Base-by-base conservation (phyloP, 2,113 vertebrate genomes). In the Brienomyrus brachyistius region DNA sequence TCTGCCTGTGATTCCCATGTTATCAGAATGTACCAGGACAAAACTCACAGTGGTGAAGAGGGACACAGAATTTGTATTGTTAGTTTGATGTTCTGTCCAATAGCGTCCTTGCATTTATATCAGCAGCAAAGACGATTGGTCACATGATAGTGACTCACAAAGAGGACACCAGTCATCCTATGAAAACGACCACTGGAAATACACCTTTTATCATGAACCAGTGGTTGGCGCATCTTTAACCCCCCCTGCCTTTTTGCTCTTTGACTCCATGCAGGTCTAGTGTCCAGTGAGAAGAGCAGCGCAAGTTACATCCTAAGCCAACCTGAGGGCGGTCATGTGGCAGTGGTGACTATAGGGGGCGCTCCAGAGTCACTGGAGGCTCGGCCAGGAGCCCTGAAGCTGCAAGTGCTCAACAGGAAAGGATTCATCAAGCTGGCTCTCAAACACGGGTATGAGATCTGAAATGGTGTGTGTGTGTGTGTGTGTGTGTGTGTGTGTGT, bases 381-480 rank as follows among this genome's bases (percentile, higher is more conserved):
- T 15, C 87, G 89, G 11, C 90, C 91, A 5, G 91, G 91, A 11
- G 86, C 89, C 15, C 86, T 95, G 23, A 96, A 89, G 0, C 91
- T 95, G 1, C 95, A 95, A 91, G 92, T 95, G 15, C 88, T 2
- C 1, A 92, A 91, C 90, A 93, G 94, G 90, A 96, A 95, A 89
- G 95, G 95, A 7, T 96, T 96, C 92, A 93, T 96, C 91, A 96
- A 96, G 88, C 50, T 95, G 93, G 95, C 95, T 2, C 94, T 95
- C 2, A 94, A 94, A 92, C 94, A 95, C 6, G 94, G 94, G 93
- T 94, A 89, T 85, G 93, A n/a, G 47, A 17, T 21, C 23, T 74
- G 31, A 50, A 27, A 31, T 56, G 6, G 17, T 84, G 47, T 59
- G 27, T 59, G 66, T 50, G 48, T 40, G 35, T 40, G 15, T 1